Conservation (phyloP, 2,797 vertebrate species). For the Cryptoblepharus egeriae region DNA sequence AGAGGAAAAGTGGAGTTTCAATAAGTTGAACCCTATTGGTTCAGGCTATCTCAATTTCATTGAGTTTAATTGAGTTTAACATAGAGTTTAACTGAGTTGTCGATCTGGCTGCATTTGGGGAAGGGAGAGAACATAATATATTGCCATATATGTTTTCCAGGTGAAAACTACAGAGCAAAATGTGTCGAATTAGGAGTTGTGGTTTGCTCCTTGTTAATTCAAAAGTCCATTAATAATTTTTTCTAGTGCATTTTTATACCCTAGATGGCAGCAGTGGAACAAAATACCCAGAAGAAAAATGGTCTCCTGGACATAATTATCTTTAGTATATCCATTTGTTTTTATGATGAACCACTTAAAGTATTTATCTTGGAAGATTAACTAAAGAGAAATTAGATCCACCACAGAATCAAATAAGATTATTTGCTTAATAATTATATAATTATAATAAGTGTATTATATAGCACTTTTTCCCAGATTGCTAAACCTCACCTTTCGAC, state of each 20-base stretch:
- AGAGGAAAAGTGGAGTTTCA: background rate
- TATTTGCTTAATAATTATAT: background rate
- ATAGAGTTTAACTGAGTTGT: background rate
- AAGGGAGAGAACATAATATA: conserved; percentile 17
- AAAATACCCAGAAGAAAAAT: conserved; percentile 64
- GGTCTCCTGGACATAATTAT: background rate
- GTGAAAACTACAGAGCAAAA: conserved; percentile 64
- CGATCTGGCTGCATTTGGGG: background rate
- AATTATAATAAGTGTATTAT: too few relatives aligned
- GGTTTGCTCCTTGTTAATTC: conserved; percentile 39
- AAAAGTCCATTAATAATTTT: conserved; percentile 56
- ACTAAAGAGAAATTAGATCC: background rate
- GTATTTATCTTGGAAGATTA: background rate
- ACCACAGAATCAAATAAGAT: background rate
- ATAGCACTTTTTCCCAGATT: background rate
- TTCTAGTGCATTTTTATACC: conserved; percentile 57
- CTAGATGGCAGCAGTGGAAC: conserved; percentile 84
- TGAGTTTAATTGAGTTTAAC: background rate
- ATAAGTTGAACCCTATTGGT: background rate
- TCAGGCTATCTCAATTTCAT: background rate
- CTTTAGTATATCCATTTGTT: background rate
- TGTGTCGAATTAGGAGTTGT: conserved; percentile 4
- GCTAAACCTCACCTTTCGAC: background rate
- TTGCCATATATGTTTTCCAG: conserved; percentile 50
- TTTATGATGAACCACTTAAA: conserved; percentile 23